phyloP scores from a whole-genome alignment of 2,888 invertebrate species.

The Perithous albicinctus region DNA sequence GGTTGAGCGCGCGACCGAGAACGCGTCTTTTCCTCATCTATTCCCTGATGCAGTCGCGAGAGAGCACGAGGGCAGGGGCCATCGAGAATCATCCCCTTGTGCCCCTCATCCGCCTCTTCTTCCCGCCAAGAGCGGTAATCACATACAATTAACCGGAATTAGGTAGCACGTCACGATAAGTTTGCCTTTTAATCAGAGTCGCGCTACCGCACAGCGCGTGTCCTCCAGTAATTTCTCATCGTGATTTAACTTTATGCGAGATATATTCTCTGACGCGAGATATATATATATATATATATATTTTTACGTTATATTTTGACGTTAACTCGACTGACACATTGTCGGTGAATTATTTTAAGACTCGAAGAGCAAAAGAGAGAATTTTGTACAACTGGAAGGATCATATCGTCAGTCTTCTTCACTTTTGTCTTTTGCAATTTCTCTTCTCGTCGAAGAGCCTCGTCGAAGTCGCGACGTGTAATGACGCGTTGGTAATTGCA shows the following conservation, averaged over 20 bases:
- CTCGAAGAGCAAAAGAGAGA: too few relatives aligned
- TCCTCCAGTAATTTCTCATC: background rate
- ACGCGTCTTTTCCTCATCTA: conserved; percentile 38
- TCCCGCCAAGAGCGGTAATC: conserved; percentile 69
- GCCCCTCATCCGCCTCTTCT: conserved; percentile 13
- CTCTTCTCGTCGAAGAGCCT: conserved; percentile 1
- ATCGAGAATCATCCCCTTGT: conserved; percentile 39
- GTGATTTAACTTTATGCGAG: too few relatives aligned
- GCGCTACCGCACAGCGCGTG: conserved; percentile 66
- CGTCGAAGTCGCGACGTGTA: conserved; percentile 21
- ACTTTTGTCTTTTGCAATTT: background rate
- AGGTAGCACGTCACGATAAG: conserved; percentile 75
- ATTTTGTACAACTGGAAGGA: too few relatives aligned
- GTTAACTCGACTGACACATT: too few relatives aligned
- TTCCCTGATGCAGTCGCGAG: conserved; percentile 36
- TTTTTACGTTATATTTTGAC: too few relatives aligned
- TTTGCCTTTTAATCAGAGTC: conserved; percentile 76
- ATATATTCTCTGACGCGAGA: too few relatives aligned
- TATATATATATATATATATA: too few relatives aligned
- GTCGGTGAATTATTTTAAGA: too few relatives aligned
- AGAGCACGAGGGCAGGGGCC: conserved; percentile 30
- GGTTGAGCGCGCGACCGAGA: conserved; percentile 23
- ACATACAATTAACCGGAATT: conserved; percentile 77
- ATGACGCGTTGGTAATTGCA: conserved; percentile 42
- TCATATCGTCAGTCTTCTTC: conserved; percentile 19